Conservation (phyloP, 2,888 invertebrate genomes). For the Lampropteryx suffumata region DNA sequence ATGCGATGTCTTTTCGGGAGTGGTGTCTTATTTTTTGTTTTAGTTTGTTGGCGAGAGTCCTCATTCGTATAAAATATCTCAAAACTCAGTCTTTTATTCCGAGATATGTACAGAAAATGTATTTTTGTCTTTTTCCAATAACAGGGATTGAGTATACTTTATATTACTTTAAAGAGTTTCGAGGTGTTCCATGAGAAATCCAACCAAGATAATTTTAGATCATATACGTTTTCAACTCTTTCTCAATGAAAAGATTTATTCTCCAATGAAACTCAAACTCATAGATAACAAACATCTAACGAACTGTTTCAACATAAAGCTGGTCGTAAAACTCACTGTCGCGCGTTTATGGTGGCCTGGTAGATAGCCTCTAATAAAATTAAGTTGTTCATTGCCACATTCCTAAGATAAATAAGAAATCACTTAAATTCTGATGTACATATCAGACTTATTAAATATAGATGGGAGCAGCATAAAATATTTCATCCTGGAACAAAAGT, state of each 20-base stretch:
- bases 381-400: conserved; percentile 40
- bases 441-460: conserved; percentile 15
- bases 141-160: no score
- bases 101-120: not conserved
- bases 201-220: no score
- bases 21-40: conserved; percentile 46
- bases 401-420: conserved; percentile 21
- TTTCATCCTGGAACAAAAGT: no score
- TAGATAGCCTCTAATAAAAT: conserved; percentile 61
- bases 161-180: no score
- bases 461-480: not conserved
- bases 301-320: conserved; percentile 23
- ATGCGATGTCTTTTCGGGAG: conserved; percentile 72
- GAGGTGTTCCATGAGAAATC: no score
- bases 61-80: conserved; percentile 49
- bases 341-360: conserved; percentile 50
- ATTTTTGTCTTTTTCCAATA: no score
- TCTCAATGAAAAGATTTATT: conserved; percentile 20
- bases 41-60: conserved; percentile 52
- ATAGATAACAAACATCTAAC: conserved; percentile 31
- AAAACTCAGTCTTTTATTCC: not conserved
- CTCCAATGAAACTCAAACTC: conserved; percentile 20
- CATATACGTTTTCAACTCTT: not conserved
- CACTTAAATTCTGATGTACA: not conserved
- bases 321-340: conserved; percentile 42